Base-by-base conservation (phyloP, 1,140 invertebrate genomes). In the Diabrotica undecimpunctata region DNA sequence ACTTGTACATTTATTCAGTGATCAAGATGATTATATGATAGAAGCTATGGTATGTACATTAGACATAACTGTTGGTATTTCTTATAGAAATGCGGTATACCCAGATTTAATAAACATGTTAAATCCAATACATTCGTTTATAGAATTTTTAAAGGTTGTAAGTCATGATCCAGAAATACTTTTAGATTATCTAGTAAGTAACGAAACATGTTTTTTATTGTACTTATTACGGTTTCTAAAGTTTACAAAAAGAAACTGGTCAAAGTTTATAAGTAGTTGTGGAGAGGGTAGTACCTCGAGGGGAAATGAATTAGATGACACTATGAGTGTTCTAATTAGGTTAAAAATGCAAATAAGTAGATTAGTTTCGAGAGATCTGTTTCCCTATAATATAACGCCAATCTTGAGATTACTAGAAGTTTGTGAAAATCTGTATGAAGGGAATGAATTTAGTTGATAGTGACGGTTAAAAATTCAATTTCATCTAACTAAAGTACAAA, bases 11-110 rank as follows among this genome's bases (percentile, higher is more conserved):
- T 80, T 96, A 52, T 95, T 96, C 75, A 87, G 88, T 69, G 92
- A 95, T 79, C 93, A 95, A 79, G 93, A 96, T 77, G 93, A 96
- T 77, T 92, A 92, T 70, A 77, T 96, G 59, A 90, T 95, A 35
- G 94, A 95, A 81, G 89, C 90, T n/a, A 93, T 96, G 91, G 90
- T 95, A 0, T 95, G 93, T 78, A 92, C 90, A 51, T 79, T 95
- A 38, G 93, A 95, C 77, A 92, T 94, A 36, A 91, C 90, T 5
- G 87, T 91, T 52, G 92, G 91, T 56, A 86, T 94, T 14, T 91
- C 90, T 35, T 91, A 91, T 73, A 85, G 90, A 54, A 90, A 91
- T 73, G 89, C 89, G 6, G 85, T 88, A 25, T 90, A 89, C 70
- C 88, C 88, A 37, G 89, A 91, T 74, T 81, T 92, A 52, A 87